A percentile compares a stretch with the other conserved stretches of the same genome.
phyloP scores from a whole-genome alignment of 2,888 invertebrate genomes.

The Drosophila kanekoi region DNA sequence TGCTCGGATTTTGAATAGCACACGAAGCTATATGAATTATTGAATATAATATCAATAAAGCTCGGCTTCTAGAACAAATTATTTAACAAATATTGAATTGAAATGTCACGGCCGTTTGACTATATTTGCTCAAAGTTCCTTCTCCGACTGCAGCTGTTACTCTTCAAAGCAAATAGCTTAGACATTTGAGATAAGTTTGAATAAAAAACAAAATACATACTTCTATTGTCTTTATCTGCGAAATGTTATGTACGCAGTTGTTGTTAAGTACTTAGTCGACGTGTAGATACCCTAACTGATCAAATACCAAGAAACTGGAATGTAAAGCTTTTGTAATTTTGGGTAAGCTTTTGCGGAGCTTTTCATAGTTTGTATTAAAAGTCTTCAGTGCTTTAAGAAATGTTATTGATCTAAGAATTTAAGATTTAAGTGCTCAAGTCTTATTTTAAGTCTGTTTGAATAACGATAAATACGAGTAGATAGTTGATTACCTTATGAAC shows the following conservation, averaged over 20 bases:
- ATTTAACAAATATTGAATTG: not conserved
- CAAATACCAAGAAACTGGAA: too few species aligned
- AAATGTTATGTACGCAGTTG: slow-evolving; percentile 10
- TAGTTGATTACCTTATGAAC: too few species aligned
- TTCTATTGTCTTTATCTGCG: slow-evolving; percentile 46
- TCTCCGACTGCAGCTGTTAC: not conserved
- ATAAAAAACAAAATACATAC: slow-evolving; percentile 3
- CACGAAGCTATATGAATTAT: slow-evolving; percentile 3
- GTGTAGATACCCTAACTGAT: not conserved
- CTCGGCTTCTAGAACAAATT: not conserved
- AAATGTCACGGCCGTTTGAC: not conserved
- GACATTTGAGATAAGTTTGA: slow-evolving; percentile 11
- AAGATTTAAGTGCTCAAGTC: too few species aligned
- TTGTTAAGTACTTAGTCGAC: not conserved
- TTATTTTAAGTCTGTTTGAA: too few species aligned
- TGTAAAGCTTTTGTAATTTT: too few species aligned
- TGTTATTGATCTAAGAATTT: too few species aligned
- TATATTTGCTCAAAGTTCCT: not conserved
- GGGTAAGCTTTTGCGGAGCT: too few species aligned
- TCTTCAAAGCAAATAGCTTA: not conserved
- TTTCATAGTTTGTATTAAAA: too few species aligned
- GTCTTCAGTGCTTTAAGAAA: too few species aligned
- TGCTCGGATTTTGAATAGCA: slow-evolving; percentile 1
- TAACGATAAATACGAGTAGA: too few species aligned
- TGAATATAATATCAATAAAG: slow-evolving; percentile 12